Base-by-base conservation (phyloP, 2,888 invertebrate genomes). In the Cephus nigrinus region DNA sequence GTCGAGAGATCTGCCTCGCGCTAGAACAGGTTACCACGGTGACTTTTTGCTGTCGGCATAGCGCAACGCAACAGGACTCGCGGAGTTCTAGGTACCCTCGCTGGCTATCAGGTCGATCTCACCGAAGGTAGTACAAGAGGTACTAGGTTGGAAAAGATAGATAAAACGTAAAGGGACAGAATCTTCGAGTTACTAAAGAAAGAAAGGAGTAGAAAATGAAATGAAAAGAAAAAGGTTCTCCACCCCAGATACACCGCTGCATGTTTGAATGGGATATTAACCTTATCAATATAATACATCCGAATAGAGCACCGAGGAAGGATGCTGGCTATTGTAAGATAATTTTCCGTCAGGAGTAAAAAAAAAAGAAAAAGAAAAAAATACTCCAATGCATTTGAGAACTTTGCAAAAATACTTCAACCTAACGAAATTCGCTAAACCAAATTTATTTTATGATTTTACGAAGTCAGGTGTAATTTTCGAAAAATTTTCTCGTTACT, bases 21-120 rank as follows among this genome's bases (percentile, higher is more conserved):
- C 78, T 71, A 78, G 83, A 87, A 85, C 86, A 82, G 84, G 86
- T 86, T 86, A 83, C 86, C 83, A 79, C 74, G 69, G 78, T 83
- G 81, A 84, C 80, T 88, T 87, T 87, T 88, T 87, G 85, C 84
- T 83, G 82, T 81, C 85, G 82, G 80, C 82, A 81, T 84, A 83
- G 55, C 71, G 23, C 71, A 33, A 71, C 31, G 71, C 71, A 33
- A 71, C 32, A 71, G 40, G 73, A 68, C 78, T 85, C 85, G 85
- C 77, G 83, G 82, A 85, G 78, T 78, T 78, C 78, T 78, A 75
- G 75, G 78, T 78, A 78, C 74, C 12, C 71, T n/a, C 31, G 71
- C 31, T 31, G 31, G 33, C 32, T 31, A 71, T 71, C 71, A 23
- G 12, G 12, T 31, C 31, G 71, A 32, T 55, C 71, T 32, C 31